Evolutionary conservation across 1,140 invertebrate genomes (phyloP), one percentile per base, ranked within the genome.

Genomic region (Neodiprion lecontei): DNA sequence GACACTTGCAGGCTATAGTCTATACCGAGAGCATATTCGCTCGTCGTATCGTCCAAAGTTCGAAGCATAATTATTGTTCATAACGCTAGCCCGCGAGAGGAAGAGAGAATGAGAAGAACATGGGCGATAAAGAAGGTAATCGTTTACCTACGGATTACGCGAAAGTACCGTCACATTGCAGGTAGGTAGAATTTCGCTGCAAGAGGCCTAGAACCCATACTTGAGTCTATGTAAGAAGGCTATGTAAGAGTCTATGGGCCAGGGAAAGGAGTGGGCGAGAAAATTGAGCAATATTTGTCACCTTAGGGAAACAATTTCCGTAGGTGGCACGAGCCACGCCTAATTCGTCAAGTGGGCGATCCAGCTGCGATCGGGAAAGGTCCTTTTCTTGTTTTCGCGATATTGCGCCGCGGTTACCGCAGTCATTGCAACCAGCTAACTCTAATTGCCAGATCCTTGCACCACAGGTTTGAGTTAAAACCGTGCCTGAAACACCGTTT

Each of bases 291-390:
- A 61, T 61, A 5, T 61, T 61, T 61, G 53, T 61, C 53, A 61
- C 53, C 53, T 61, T 0, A 61, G 53, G 5, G 9, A 61, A 61
- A 61, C 53, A 17, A 12, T 12, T 61, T 61, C 53, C 53, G 53
- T 61, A 61, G 53, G 53, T 61, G 53, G 53, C 53, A 12, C 9
- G 53, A 61, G 53, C 53, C 53, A 9, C 53, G 53, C 53, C 53
- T 61, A 12, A 61, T 61, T 61, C 53, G n/a, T 61, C 53, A 61
- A 61, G 53, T 61, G 53, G 53, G 53, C 53, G 53, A 61, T 61
- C 53, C 53, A 14, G 53, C 28, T 40, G 28, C 28, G 28, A 40
- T 40, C 28, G 5, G 2, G 28, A 40, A 40, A 40, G 28, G 28
- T 40, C 28, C 28, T 40, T 40, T 40, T 5, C 28, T 40, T 40